Evolutionary conservation across 2,797 vertebrate species (phyloP).

Genomic region (Emys orbicularis): DNA sequence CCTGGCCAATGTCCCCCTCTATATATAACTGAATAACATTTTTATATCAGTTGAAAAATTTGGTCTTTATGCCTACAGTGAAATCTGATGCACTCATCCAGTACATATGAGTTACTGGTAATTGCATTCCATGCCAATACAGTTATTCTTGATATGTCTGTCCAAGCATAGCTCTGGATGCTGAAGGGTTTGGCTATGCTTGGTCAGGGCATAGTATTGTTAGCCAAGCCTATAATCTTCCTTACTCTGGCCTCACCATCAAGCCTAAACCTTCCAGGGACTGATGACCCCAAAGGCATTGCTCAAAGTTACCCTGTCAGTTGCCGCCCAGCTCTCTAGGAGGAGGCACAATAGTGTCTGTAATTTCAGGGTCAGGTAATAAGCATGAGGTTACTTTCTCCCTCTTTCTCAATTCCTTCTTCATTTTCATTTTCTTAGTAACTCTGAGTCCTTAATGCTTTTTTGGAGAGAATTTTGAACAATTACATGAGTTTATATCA

Average conservation of each 20-base stretch:
- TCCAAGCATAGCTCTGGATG: neutral
- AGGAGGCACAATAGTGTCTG: neutral
- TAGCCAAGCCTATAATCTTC: neutral
- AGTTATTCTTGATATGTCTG: slow-evolving; percentile 57
- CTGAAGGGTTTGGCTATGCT: slow-evolving; percentile 15
- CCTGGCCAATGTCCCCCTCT: neutral
- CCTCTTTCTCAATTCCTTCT: neutral
- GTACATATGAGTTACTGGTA: slow-evolving; percentile 54
- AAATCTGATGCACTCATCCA: slow-evolving; percentile 59
- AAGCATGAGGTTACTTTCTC: neutral
- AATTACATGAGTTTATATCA: neutral
- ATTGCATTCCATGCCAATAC: slow-evolving; percentile 66
- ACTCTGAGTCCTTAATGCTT: neutral
- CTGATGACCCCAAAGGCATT: neutral
- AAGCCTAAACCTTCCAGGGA: neutral
- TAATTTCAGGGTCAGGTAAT: slow-evolving; percentile 10
- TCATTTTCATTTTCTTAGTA: neutral
- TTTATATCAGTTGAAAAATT: slow-evolving; percentile 24
- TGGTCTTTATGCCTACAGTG: slow-evolving; percentile 45
- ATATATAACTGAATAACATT: slow-evolving; percentile 13
- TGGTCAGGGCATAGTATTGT: neutral
- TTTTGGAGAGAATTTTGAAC: neutral
- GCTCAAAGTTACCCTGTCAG: neutral
- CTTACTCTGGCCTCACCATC: slow-evolving; percentile 4
- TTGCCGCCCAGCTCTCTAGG: neutral